These are phyloP conservation scores for Andrena cerasifolii DNA, from an alignment of 1,140 invertebrate species.

Conservation along the genomic window DNA sequence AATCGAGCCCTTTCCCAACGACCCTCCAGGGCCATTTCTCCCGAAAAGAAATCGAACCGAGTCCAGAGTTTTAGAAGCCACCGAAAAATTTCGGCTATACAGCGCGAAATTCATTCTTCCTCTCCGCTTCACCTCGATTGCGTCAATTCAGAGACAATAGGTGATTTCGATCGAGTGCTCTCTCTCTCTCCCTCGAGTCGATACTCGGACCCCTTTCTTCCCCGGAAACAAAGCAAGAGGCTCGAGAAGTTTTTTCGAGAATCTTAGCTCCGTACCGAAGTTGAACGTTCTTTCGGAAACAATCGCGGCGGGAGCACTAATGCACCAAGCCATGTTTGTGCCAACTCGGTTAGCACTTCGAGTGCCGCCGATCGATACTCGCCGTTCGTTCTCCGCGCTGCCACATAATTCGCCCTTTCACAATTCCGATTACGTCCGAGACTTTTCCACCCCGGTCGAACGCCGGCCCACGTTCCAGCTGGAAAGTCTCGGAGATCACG, in stretches of 20 bases:
- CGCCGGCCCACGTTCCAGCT: neutral
- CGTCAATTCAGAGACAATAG: neutral
- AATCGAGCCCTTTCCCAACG: neutral
- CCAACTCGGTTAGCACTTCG: constrained; percentile 10
- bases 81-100: neutral
- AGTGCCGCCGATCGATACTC: constrained; percentile 17
- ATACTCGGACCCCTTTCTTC: neutral
- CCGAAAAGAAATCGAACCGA: no score
- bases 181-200: neutral
- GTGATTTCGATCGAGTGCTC: neutral
- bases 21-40: neutral
- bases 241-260: neutral
- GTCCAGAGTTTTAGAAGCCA: neutral
- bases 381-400: constrained; percentile 1
- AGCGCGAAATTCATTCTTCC: neutral
- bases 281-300: constrained; percentile 6
- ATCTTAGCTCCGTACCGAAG: neutral
- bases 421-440: constrained; percentile 40
- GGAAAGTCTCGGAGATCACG: neutral
- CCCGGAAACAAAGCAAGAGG: neutral
- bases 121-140: neutral
- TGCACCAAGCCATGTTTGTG: neutral
- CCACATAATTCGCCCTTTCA: constrained; percentile 17
- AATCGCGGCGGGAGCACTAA: neutral
- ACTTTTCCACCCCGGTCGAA: neutral